These are phyloP conservation scores for Salminus brasiliensis DNA, from an alignment of 2,113 vertebrate species.

Conservation along the genomic window DNA sequence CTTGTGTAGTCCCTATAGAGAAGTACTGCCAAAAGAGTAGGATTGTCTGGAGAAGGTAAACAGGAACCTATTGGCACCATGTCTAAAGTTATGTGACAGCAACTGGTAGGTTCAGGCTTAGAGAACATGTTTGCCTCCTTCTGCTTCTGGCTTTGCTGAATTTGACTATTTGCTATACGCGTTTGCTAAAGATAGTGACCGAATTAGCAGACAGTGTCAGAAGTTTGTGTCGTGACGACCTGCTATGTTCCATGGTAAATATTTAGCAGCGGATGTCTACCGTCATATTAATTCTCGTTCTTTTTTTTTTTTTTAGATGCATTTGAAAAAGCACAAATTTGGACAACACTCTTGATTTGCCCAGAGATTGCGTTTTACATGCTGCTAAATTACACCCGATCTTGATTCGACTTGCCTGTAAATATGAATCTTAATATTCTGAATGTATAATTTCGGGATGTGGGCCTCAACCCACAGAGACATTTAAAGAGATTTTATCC, in stretches of 20 bases:
- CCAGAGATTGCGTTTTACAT: conserved; percentile 32
- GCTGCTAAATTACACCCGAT: conserved; percentile 30
- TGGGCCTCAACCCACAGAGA: conserved; percentile 68
- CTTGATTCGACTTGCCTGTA: conserved; percentile 40
- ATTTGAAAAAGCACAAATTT: conserved; percentile 24
- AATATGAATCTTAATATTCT: conserved; percentile 39
- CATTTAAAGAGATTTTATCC: conserved; percentile 65
- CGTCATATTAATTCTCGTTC: conserved; percentile 35
- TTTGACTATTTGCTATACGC: background rate
- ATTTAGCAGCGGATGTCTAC: background rate
- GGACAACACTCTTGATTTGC: conserved; percentile 28
- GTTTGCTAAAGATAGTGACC: conserved; percentile 22
- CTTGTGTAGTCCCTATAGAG: too few relatives aligned
- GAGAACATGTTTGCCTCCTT: conserved; percentile 12
- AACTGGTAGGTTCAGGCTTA: too few relatives aligned
- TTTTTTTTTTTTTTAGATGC: conserved; percentile 29
- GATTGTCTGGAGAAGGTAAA: too few relatives aligned
- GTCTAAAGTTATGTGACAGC: too few relatives aligned
- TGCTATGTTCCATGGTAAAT: background rate
- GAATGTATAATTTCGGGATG: conserved; percentile 49
- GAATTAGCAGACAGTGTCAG: too few relatives aligned
- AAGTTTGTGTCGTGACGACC: background rate
- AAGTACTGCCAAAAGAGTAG: too few relatives aligned
- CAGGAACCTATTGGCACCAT: too few relatives aligned
- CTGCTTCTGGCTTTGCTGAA: conserved; percentile 1